Evolutionary conservation across 2,797 vertebrate species (phyloP).

Genomic region (Manis javanica): DNA sequence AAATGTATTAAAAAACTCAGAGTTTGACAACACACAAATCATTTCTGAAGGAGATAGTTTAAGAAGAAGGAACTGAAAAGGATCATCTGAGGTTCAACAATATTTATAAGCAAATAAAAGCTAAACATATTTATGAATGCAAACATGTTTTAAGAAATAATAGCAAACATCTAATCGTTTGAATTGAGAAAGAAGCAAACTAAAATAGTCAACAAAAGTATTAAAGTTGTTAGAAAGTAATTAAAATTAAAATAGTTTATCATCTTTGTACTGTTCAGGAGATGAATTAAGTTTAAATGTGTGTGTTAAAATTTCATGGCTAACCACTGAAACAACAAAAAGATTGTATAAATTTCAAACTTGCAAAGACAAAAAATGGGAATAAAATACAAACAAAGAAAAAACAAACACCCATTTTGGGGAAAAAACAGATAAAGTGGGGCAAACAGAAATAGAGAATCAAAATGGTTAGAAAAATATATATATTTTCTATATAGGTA

Average conservation of each 20-base stretch:
- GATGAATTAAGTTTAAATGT: neutral
- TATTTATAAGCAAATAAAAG: neutral
- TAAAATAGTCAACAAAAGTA: neutral
- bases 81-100: neutral
- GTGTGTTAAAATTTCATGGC: neutral
- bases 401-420: neutral
- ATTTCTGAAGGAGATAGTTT: neutral
- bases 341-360: neutral
- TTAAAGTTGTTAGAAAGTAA: neutral
- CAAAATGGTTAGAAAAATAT: neutral
- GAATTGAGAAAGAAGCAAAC: neutral
- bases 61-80: neutral
- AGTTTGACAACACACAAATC: neutral
- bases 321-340: neutral
- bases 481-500: too few species aligned
- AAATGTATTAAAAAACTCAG: neutral
- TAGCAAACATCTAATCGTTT: neutral
- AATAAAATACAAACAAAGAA: neutral
- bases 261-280: neutral
- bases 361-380: neutral
- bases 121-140: neutral
- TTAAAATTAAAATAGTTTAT: neutral
- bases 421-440: neutral
- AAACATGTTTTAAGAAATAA: neutral
- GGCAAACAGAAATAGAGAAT: neutral